phyloP scores from a whole-genome alignment of 2,797 vertebrate genomes.

The Cuniculus paca region DNA sequence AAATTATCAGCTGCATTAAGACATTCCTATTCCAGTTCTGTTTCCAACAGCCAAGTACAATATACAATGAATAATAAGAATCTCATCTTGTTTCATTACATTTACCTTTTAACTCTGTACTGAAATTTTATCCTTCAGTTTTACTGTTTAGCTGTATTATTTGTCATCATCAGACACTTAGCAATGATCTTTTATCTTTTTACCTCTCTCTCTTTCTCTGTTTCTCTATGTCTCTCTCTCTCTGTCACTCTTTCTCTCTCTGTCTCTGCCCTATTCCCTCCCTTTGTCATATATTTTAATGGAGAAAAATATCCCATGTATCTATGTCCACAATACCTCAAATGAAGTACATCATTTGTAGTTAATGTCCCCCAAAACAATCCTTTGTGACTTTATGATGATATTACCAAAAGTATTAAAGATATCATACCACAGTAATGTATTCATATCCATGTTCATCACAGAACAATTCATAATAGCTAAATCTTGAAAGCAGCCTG shows the following conservation, averaged over 20 bases:
- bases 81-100: not conserved
- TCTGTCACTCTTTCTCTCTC: not conserved
- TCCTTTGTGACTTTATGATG: not conserved
- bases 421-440: not conserved
- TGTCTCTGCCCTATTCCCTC: not conserved
- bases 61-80: not conserved
- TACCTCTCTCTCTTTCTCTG: not conserved
- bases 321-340: not conserved
- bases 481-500: not conserved
- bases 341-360: not conserved
- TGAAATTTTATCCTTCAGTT: constrained; percentile 37
- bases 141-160: constrained; percentile 23
- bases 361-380: not conserved
- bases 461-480: not conserved
- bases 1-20: not conserved
- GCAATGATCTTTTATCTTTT: not conserved
- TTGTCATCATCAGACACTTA: not conserved
- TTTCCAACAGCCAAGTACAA: not conserved
- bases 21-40: not conserved
- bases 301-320: not conserved
- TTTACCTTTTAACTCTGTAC: not conserved
- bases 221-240: not conserved
- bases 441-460: not conserved
- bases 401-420: not conserved
- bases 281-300: not conserved